phyloP scores from a whole-genome alignment of 2,113 vertebrate genomes.

The Amblyopsis rosae region DNA sequence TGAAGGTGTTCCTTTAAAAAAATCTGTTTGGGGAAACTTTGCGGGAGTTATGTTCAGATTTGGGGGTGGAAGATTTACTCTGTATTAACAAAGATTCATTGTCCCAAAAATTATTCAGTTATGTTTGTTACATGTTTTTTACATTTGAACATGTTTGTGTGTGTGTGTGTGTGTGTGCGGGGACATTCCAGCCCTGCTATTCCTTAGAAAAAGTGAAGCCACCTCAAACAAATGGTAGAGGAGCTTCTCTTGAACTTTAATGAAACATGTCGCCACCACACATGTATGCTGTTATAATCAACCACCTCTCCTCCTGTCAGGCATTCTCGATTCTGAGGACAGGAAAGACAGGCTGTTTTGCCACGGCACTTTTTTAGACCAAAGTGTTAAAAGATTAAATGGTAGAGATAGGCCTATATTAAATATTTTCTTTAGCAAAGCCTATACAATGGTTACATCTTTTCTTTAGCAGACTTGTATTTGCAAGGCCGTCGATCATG shows the following conservation, averaged over 20 bases:
- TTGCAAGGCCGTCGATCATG: not conserved
- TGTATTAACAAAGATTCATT: too few species aligned
- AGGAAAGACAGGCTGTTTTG: slow-evolving; percentile 8
- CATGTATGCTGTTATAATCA: slow-evolving; percentile 68
- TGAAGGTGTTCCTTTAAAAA: slow-evolving; percentile 16
- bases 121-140: not conserved
- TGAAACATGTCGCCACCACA: slow-evolving; percentile 50
- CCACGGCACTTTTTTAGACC: not conserved
- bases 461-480: not conserved
- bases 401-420: not conserved
- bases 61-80: too few species aligned
- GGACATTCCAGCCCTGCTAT: slow-evolving; percentile 36
- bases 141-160: not conserved
- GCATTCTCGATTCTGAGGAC: not conserved
- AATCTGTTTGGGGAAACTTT: too few species aligned
- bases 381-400: too few species aligned
- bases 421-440: too few species aligned
- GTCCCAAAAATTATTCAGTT: not conserved
- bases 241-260: slow-evolving; percentile 45
- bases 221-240: slow-evolving; percentile 24
- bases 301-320: slow-evolving; percentile 38
- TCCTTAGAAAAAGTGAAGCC: slow-evolving; percentile 18
- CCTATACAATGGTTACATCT: too few species aligned
- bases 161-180: too few species aligned
- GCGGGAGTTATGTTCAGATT: too few species aligned